phyloP scores from a whole-genome alignment of 2,797 vertebrate species.

The Etheostoma perlongum region DNA sequence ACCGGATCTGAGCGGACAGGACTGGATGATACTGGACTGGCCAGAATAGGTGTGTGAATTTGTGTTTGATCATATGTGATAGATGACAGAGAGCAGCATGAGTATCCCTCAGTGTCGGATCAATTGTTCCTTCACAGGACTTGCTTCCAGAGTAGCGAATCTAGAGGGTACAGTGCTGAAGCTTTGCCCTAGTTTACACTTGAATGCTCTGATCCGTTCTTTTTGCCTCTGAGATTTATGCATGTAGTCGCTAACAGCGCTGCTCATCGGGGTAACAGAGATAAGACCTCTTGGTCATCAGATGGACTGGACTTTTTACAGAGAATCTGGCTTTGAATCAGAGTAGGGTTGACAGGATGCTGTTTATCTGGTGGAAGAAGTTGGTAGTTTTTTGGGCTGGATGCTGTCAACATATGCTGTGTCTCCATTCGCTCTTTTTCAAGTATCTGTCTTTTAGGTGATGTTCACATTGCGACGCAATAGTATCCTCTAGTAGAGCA shows the following conservation, averaged over 20 bases:
- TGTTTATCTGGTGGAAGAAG: constrained; percentile 52
- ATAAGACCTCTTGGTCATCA: constrained; percentile 52
- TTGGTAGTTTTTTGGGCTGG: constrained; percentile 41
- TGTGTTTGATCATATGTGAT: constrained; percentile 17
- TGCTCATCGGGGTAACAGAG: constrained; percentile 61
- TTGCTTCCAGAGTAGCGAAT: constrained; percentile 65
- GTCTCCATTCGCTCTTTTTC: not conserved
- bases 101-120: constrained; percentile 40
- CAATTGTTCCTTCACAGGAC: constrained; percentile 64
- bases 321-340: constrained; percentile 47
- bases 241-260: constrained; percentile 62
- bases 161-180: constrained; percentile 68
- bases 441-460: constrained; percentile 11
- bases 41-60: constrained; percentile 75
- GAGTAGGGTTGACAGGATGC: constrained; percentile 36
- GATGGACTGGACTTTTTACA: constrained; percentile 39
- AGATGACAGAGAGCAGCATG: constrained; percentile 52
- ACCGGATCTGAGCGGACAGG: constrained; percentile 64
- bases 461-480: not conserved
- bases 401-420: constrained; percentile 12
- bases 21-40: constrained; percentile 59
- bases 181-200: constrained; percentile 85
- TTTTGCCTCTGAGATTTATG: constrained; percentile 75
- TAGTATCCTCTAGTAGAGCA: not conserved
- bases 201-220: constrained; percentile 73